These are phyloP conservation scores for Mizuhopecten yessoensis DNA, from an alignment of 1,140 invertebrate genomes.

Conservation along the genomic window DNA sequence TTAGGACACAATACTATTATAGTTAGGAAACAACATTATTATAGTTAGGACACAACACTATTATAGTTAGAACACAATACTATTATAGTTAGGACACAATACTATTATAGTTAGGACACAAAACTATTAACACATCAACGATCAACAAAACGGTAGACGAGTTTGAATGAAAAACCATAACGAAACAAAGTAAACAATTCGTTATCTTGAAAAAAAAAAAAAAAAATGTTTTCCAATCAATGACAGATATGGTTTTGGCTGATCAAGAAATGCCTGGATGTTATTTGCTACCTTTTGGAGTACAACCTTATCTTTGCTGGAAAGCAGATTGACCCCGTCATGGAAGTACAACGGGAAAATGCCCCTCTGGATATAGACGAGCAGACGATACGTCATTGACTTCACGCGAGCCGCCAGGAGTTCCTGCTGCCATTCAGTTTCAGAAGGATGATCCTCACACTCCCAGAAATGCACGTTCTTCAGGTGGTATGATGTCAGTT, in stretches of 20 bases:
- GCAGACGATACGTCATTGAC: conserved; percentile 41
- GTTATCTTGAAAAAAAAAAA: no score
- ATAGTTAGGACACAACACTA: no score
- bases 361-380: conserved; percentile 13
- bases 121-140: no score
- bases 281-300: conserved; percentile 4
- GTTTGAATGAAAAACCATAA: no score
- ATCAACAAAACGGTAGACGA: no score
- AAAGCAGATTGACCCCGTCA: conserved; percentile 49
- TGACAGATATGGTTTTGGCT: background rate
- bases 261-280: conserved; percentile 9
- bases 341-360: conserved; percentile 45
- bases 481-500: conserved; percentile 51
- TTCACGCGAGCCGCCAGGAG: background rate
- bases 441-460: conserved; percentile 50
- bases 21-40: no score
- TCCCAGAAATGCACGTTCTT: conserved; percentile 56
- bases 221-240: no score
- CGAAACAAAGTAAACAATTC: no score
- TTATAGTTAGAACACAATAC: no score
- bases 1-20: no score
- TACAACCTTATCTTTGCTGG: conserved; percentile 14
- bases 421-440: conserved; percentile 40
- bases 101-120: no score
- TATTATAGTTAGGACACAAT: no score